Conservation (phyloP, 2,113 vertebrate genomes). For the Casuarius casuarius region DNA sequence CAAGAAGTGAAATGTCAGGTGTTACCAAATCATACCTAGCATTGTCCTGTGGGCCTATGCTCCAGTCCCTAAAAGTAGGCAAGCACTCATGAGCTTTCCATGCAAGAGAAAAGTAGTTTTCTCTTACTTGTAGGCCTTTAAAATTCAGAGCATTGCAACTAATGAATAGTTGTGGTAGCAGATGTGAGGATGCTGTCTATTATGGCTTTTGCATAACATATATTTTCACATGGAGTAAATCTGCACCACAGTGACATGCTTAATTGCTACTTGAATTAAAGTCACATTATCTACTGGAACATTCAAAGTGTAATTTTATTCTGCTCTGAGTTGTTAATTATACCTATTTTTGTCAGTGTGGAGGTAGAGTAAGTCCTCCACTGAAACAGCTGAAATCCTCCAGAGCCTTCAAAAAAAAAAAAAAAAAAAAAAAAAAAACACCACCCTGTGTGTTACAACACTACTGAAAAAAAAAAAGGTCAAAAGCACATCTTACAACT, state of each 20-base stretch:
- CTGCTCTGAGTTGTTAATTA: not conserved
- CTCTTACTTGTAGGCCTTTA: not conserved
- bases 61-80: not conserved
- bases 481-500: not conserved
- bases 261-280: not conserved
- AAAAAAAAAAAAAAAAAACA: too few relatives aligned
- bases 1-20: not conserved
- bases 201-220: accelerated
- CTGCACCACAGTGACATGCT: not conserved
- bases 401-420: not conserved
- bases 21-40: not conserved
- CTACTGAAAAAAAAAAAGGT: not conserved
- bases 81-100: not conserved
- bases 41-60: not conserved
- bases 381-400: not conserved
- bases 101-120: not conserved
- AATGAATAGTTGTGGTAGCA: not conserved
- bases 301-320: not conserved
- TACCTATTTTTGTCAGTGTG: not conserved
- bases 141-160: not conserved
- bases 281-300: accelerated
- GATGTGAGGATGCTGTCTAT: not conserved
- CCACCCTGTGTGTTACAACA: too few relatives aligned
- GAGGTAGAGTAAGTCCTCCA: not conserved
- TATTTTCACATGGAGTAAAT: not conserved